phyloP scores from a whole-genome alignment of 53 echinoderm and acorn worm genomes.

The Echinarachnius parma region DNA sequence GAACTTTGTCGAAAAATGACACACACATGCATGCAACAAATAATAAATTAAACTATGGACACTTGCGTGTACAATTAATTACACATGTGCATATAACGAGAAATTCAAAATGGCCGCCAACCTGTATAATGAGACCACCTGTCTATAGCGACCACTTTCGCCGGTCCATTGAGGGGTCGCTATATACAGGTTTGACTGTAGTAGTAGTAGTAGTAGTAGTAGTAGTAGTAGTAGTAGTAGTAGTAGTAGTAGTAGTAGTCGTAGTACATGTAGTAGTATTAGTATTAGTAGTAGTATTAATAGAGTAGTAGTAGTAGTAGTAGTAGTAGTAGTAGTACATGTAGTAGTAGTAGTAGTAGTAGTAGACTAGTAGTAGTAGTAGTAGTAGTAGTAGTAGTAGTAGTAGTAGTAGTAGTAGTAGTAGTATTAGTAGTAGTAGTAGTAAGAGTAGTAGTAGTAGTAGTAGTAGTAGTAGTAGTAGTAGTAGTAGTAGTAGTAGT shows the following conservation, averaged over 20 bases:
- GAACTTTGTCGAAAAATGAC: too few relatives aligned
- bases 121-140: too few relatives aligned
- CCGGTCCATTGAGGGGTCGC: too few relatives aligned
- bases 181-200: too few relatives aligned
- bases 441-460: neutral
- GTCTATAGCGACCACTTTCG: too few relatives aligned
- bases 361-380: neutral
- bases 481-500: too few relatives aligned
- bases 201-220: neutral
- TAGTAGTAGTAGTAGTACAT: neutral
- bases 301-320: conserved; percentile 1
- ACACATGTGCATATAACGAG: too few relatives aligned
- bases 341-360: neutral
- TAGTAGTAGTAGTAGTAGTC: conserved; percentile 1
- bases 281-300: neutral
- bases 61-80: too few relatives aligned
- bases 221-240: conserved; percentile 2
- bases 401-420: conserved; percentile 9
- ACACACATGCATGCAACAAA: too few relatives aligned
- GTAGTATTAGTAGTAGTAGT: conserved; percentile 10
- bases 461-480: neutral
- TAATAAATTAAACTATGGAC: too few relatives aligned
- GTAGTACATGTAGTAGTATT: neutral
- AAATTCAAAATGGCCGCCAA: too few relatives aligned
- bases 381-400: conserved; percentile 1